Percentiles rank a stretch among this genome's conserved stretches.
Evolutionary conservation across 2,797 vertebrate species (phyloP).

Genomic region (Manis pentadactyla): DNA sequence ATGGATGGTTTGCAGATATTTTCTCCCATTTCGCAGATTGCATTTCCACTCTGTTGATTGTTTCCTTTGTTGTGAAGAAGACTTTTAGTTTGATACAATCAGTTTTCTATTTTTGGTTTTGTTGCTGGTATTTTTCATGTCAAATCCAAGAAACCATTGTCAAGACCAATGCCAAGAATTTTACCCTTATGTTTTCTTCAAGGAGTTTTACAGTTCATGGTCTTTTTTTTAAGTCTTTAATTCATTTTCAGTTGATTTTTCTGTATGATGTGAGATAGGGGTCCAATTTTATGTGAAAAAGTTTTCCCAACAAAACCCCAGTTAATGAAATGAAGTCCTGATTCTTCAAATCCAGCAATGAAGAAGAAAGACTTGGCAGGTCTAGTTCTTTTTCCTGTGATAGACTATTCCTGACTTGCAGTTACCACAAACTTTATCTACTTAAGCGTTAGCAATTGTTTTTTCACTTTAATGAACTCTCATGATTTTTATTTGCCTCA

Average conservation of each 20-base stretch:
- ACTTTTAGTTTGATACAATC: background rate
- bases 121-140: background rate
- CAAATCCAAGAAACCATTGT: background rate
- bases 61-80: background rate
- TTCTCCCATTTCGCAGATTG: background rate
- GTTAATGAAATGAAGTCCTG: background rate
- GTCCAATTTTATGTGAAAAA: background rate
- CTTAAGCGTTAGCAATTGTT: background rate
- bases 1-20: background rate
- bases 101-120: background rate
- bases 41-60: background rate
- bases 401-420: background rate
- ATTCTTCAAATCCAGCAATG: background rate
- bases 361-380: background rate
- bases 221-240: background rate
- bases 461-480: background rate
- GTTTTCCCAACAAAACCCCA: background rate
- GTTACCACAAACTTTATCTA: background rate
- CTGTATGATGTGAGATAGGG: too few species aligned
- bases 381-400: background rate
- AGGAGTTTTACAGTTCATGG: background rate
- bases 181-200: background rate
- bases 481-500: background rate
- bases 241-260: background rate
- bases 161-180: background rate